phyloP scores from a whole-genome alignment of 2,113 vertebrate genomes.

The Cervus canadensis region DNA sequence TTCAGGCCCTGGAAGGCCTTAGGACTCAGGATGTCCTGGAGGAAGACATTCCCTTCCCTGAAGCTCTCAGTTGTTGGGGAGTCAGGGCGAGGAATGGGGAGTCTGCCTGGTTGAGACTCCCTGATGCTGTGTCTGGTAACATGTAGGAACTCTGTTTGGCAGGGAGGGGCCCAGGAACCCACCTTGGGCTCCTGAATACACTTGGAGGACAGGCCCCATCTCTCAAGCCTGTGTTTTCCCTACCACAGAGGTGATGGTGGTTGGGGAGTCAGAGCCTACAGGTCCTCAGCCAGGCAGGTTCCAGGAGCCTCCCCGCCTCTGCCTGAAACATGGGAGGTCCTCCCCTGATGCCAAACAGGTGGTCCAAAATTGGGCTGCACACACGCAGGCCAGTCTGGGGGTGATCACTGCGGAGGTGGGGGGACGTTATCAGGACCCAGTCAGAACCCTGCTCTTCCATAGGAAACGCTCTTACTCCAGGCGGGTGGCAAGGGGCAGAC shows the following conservation, averaged over 20 bases:
- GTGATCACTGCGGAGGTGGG: no score
- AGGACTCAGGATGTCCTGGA: not conserved
- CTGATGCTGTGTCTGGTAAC: not conserved
- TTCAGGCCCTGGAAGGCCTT: not conserved
- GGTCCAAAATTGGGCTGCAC: not conserved
- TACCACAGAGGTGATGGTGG: not conserved
- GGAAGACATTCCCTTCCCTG: not conserved
- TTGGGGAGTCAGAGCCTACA: not conserved
- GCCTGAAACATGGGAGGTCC: no score
- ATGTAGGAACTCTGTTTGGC: not conserved
- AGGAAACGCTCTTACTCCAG: not conserved
- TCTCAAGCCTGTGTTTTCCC: not conserved
- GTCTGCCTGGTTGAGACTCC: not conserved
- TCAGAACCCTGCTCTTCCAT: not conserved
- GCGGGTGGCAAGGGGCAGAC: no score
- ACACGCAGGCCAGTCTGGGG: accelerated
- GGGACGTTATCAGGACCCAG: accelerated
- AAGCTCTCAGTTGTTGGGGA: not conserved
- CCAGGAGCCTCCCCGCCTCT: not conserved
- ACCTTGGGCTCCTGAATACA: not conserved
- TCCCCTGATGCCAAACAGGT: no score
- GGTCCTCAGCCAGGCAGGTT: not conserved
- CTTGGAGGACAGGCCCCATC: not conserved
- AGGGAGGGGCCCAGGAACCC: not conserved
- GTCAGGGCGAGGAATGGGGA: not conserved